A percentile compares a stretch with the other conserved stretches of the same genome.
Evolutionary conservation across 2,113 vertebrate species (phyloP).

Genomic region (Cyprinodon variegatus): DNA sequence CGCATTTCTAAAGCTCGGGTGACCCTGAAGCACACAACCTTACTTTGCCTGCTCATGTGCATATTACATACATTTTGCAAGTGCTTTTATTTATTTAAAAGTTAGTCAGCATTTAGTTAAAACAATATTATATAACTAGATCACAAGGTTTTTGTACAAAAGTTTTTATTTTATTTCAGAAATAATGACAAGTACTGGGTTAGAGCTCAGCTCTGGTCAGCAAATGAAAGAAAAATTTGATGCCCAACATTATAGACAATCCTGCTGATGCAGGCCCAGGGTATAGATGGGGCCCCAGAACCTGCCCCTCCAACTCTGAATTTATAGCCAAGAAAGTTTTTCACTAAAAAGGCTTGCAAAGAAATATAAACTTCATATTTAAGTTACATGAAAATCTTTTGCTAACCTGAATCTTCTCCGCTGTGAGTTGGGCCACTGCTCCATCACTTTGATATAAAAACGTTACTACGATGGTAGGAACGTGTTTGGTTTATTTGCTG

Average conservation of each 20-base stretch:
- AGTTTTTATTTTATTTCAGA: neutral
- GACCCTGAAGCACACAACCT: neutral
- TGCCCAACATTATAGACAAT: neutral
- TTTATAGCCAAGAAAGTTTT: too few relatives aligned
- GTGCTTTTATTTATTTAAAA: neutral
- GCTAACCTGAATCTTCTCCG: too few relatives aligned
- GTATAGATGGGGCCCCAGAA: too few relatives aligned
- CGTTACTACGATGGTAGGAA: too few relatives aligned
- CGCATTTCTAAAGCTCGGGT: neutral
- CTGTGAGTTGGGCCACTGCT: too few relatives aligned
- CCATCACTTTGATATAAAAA: too few relatives aligned
- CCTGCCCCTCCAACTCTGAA: too few relatives aligned
- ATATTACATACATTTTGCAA: neutral
- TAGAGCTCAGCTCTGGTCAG: neutral
- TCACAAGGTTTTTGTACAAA: neutral
- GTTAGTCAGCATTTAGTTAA: neutral
- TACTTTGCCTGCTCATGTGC: neutral
- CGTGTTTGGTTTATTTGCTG: neutral
- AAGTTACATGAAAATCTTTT: too few relatives aligned
- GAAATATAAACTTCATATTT: too few relatives aligned
- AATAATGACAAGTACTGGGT: neutral
- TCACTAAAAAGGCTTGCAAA: too few relatives aligned
- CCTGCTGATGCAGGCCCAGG: too few relatives aligned
- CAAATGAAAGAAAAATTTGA: neutral
- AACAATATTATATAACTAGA: neutral